These are phyloP conservation scores for Lasioglossum pauxillum DNA, from an alignment of 2,888 invertebrate species.

Conservation along the genomic window DNA sequence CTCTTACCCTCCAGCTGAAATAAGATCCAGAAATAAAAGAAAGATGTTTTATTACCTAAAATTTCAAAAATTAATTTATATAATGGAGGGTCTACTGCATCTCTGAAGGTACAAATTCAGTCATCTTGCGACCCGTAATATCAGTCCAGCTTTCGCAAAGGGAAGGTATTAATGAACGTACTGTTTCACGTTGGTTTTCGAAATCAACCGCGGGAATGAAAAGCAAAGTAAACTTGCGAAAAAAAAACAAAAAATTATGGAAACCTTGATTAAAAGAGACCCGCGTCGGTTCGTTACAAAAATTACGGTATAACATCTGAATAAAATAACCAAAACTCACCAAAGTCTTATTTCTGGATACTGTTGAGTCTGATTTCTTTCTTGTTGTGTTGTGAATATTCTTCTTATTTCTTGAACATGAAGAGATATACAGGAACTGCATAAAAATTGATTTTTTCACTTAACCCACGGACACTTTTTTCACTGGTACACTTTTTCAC, in stretches of 20 bases:
- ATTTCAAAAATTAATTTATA: too few species aligned
- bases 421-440: neutral
- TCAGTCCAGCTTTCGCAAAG: neutral
- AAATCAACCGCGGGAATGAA: neutral
- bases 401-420: too few species aligned
- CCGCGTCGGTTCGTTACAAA: neutral
- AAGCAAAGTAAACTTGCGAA: neutral
- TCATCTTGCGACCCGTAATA: neutral
- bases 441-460: too few species aligned
- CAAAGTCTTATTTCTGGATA: neutral
- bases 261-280: neutral
- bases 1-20: too few species aligned
- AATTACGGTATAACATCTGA: neutral
- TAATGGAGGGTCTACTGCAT: too few species aligned
- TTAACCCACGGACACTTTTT: too few species aligned
- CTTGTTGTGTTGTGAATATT: too few species aligned
- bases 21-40: too few species aligned
- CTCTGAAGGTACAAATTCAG: neutral
- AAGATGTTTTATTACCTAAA: too few species aligned
- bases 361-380: neutral
- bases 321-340: neutral
- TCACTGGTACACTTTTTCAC: too few species aligned
- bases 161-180: neutral
- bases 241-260: too few species aligned
- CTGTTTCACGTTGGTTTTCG: neutral